phyloP scores from a whole-genome alignment of 2,888 invertebrate species.

The Heliconius charithonia region DNA sequence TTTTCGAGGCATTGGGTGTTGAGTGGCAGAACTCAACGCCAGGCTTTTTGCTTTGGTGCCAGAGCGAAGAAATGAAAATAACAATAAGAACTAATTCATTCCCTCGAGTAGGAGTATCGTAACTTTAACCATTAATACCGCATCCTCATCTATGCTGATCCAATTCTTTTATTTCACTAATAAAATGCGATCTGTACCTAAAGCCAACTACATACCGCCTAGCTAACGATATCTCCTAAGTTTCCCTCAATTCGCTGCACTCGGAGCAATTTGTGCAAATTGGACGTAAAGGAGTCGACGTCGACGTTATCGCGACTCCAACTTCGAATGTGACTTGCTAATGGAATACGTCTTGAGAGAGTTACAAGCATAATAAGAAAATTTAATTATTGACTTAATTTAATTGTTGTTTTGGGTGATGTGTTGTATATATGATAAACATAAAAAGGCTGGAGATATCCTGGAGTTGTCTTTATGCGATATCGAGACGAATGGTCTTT shows the following conservation, averaged over 20 bases:
- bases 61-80: no score
- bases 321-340: slow-evolving; percentile 38
- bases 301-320: slow-evolving; percentile 54
- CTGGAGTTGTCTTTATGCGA: no score
- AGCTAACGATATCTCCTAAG: slow-evolving; percentile 63
- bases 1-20: no score
- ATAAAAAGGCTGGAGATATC: not conserved
- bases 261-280: slow-evolving; percentile 70
- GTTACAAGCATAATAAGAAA: slow-evolving; percentile 35
- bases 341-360: slow-evolving; percentile 38
- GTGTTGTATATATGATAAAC: not conserved
- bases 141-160: no score
- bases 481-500: no score
- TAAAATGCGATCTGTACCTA: slow-evolving; percentile 30
- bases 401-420: slow-evolving; percentile 18
- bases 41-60: no score
- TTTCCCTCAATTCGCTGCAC: slow-evolving; percentile 65
- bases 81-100: no score
- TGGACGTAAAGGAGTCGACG: slow-evolving; percentile 60
- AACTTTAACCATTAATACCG: no score
- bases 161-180: slow-evolving; percentile 2
- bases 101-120: no score
- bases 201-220: slow-evolving; percentile 33
- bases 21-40: no score
- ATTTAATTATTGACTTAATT: slow-evolving; percentile 15